phyloP scores from a whole-genome alignment of 2,113 vertebrate genomes.

The Rhegmatorhina hoffmannsi region DNA sequence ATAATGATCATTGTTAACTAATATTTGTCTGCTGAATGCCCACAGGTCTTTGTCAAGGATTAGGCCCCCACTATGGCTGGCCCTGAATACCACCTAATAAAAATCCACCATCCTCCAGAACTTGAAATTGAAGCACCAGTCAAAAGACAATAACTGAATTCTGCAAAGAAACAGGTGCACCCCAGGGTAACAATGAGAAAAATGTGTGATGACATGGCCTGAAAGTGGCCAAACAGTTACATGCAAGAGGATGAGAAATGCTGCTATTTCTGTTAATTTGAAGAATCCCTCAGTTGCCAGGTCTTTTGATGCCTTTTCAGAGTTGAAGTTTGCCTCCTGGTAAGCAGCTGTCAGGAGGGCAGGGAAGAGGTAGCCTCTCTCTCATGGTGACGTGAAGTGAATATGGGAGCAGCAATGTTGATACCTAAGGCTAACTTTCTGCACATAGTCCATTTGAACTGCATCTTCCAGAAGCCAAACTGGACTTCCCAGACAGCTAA shows the following conservation, averaged over 20 bases:
- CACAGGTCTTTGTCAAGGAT: constrained; percentile 27
- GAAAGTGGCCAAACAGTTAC: constrained; percentile 56
- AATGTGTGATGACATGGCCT: constrained; percentile 63
- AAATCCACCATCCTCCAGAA: background rate
- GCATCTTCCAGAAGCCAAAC: constrained; percentile 43
- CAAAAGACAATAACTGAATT: constrained; percentile 51
- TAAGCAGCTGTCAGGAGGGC: constrained; percentile 46
- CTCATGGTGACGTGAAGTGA: constrained; percentile 33
- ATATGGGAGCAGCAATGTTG: constrained; percentile 49
- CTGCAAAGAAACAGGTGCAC: constrained; percentile 53
- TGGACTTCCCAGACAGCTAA: constrained; percentile 5
- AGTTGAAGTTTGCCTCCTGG: constrained; percentile 34
- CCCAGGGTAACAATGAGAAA: constrained; percentile 45
- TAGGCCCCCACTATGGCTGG: background rate
- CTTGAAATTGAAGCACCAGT: constrained; percentile 48
- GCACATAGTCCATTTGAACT: constrained; percentile 43
- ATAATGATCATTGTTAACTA: constrained; percentile 30
- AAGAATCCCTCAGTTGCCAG: constrained; percentile 30
- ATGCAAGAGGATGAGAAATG: constrained; percentile 48
- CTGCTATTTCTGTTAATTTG: constrained; percentile 61
- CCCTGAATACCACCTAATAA: constrained; percentile 22
- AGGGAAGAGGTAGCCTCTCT: background rate
- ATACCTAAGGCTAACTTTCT: constrained; percentile 56
- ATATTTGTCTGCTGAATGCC: constrained; percentile 33
- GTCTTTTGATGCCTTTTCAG: constrained; percentile 48